phyloP scores from a whole-genome alignment of 2,113 vertebrate genomes.

The Heteronetta atricapilla region DNA sequence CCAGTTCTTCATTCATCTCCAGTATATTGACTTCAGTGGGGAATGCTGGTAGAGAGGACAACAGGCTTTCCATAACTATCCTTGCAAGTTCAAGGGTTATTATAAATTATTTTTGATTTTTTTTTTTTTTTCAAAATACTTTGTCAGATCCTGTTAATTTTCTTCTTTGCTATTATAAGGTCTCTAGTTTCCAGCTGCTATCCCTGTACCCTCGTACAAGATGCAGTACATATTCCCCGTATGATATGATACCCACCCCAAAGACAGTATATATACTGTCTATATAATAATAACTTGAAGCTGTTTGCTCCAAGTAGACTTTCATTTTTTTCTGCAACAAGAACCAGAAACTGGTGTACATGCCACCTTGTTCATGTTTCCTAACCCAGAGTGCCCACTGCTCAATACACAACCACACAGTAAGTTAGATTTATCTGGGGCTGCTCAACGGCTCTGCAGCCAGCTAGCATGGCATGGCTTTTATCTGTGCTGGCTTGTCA shows the following conservation, averaged over 20 bases:
- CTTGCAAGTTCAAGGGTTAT: fast-evolving
- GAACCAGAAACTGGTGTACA: neutral
- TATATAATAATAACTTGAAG: neutral
- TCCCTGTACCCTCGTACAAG: neutral
- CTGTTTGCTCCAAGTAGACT: neutral
- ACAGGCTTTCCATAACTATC: neutral
- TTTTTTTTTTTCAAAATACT: neutral
- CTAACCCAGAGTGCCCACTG: neutral
- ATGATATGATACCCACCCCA: neutral
- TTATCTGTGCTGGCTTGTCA: neutral
- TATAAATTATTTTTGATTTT: neutral
- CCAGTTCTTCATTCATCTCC: neutral
- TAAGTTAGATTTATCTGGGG: fast-evolving
- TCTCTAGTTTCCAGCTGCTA: neutral
- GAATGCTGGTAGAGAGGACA: fast-evolving
- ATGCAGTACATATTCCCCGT: too few species aligned
- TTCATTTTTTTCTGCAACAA: neutral
- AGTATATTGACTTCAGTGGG: neutral
- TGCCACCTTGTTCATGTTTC: fast-evolving
- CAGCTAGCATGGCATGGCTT: too few species aligned
- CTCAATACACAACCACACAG: neutral
- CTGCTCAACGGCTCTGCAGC: fast-evolving
- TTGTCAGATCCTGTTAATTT: neutral
- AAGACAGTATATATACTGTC: neutral
- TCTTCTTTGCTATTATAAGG: fast-evolving